Percentiles rank a stretch among this genome's conserved stretches.
These are phyloP conservation scores for Contarinia nasturtii DNA, from an alignment of 1,140 invertebrate genomes.

Conservation along the genomic window DNA sequence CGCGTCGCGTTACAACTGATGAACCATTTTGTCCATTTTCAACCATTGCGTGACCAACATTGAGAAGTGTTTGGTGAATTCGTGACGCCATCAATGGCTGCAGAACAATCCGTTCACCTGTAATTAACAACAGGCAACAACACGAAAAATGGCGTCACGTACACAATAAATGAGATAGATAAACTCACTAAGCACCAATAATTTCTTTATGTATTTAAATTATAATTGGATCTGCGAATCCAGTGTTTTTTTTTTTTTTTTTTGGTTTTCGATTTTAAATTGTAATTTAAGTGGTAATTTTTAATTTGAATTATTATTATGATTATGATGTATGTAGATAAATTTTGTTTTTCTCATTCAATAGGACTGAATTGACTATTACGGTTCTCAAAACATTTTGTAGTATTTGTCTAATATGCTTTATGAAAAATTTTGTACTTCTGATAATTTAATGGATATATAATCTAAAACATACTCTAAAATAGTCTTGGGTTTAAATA, in stretches of 20 bases:
- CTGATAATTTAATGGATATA: too few relatives aligned
- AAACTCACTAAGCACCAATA: background rate
- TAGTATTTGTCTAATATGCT: background rate
- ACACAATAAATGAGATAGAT: too few relatives aligned
- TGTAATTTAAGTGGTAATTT: too few relatives aligned
- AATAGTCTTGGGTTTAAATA: too few relatives aligned
- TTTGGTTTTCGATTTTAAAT: too few relatives aligned
- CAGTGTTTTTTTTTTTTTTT: too few relatives aligned
- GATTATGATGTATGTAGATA: background rate
- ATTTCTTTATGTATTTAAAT: background rate
- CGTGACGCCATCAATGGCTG: constrained; percentile 20
- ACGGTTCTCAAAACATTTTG: too few relatives aligned
- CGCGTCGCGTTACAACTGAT: constrained; percentile 18
- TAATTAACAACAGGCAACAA: constrained; percentile 5
- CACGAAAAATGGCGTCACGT: constrained; percentile 4
- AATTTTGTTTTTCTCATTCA: background rate
- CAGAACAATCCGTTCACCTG: constrained; percentile 10
- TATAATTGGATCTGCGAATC: background rate
- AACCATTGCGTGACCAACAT: background rate
- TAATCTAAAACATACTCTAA: too few relatives aligned
- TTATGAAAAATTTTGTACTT: background rate
- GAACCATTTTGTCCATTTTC: constrained; percentile 5
- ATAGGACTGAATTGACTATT: too few relatives aligned
- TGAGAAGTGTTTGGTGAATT: constrained; percentile 13
- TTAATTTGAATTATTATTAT: too few relatives aligned